Conservation (phyloP, 2,113 vertebrate species). For the Zootoca vivipara region DNA sequence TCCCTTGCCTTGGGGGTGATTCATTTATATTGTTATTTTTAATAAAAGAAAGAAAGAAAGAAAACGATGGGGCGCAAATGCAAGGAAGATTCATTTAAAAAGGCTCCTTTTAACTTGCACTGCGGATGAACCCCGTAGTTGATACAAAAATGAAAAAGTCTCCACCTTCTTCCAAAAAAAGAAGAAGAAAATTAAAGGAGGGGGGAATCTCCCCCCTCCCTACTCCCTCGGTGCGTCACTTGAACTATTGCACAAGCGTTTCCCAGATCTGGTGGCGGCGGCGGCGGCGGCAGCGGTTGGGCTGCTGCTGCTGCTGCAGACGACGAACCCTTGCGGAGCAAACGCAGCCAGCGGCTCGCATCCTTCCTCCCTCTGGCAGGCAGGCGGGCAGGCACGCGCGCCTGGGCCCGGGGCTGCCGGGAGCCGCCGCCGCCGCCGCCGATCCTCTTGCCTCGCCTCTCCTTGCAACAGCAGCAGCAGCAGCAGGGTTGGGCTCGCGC, state of each 20-base stretch:
- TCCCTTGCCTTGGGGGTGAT: not conserved
- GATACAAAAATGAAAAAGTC: not conserved
- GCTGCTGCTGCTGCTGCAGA: not conserved
- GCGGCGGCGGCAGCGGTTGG: conserved; percentile 36
- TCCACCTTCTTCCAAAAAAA: not conserved
- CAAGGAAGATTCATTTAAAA: not conserved
- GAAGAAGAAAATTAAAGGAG: not conserved
- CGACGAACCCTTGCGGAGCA: not conserved
- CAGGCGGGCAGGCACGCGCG: not conserved
- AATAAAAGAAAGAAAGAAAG: not conserved
- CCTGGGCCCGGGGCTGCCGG: conserved; percentile 35
- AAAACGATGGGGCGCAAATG: conserved; percentile 3
- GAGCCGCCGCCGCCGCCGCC: not conserved
- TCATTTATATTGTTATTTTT: too few relatives aligned
- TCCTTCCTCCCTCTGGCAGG: not conserved
- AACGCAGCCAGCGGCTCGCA: not conserved
- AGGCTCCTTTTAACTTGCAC: not conserved
- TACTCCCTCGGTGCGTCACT: not conserved
- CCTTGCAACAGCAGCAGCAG: conserved; percentile 51
- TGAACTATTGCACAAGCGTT: not conserved
- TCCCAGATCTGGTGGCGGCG: not conserved
- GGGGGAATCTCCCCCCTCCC: not conserved
- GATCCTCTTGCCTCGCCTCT: conserved; percentile 36
- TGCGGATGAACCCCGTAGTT: not conserved
- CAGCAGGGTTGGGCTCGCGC: conserved; percentile 46